These are phyloP conservation scores for Mobula hypostoma DNA, from an alignment of 2,113 vertebrate genomes.

Conservation along the genomic window DNA sequence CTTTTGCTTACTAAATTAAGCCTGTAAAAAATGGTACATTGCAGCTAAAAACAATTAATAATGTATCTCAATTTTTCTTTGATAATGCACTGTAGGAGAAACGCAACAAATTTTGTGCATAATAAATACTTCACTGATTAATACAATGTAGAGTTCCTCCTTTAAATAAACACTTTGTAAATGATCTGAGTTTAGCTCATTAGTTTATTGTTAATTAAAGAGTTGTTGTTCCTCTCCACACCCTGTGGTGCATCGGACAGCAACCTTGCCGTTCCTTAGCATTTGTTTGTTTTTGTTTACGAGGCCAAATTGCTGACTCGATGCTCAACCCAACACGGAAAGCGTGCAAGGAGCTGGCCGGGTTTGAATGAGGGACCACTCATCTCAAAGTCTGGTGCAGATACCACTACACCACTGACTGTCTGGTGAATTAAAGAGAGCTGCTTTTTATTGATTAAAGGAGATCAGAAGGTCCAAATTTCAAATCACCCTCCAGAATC, in stretches of 20 bases:
- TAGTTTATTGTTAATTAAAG: not conserved
- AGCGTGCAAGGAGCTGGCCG: no score
- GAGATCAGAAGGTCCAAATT: not conserved
- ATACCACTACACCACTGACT: no score
- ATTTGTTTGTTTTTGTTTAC: no score
- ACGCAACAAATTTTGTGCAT: conserved; percentile 16
- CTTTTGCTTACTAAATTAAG: conserved; percentile 33
- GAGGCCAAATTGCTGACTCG: no score
- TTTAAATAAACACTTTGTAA: not conserved
- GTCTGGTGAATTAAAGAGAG: not conserved
- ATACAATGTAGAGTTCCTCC: not conserved
- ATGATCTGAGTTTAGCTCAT: not conserved
- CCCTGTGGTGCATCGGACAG: no score
- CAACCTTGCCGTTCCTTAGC: no score
- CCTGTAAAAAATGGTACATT: conserved; percentile 13
- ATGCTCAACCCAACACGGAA: no score
- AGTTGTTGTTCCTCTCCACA: no score
- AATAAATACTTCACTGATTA: conserved; percentile 22
- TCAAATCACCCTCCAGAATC: not conserved
- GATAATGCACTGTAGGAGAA: not conserved
- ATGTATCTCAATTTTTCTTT: conserved; percentile 24
- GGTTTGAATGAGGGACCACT: no score
- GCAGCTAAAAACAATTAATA: conserved; percentile 2
- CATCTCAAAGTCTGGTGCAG: no score
- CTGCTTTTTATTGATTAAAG: not conserved